Percentiles rank a stretch among this genome's conserved stretches.
Evolutionary conservation across 2,113 vertebrate species (phyloP).

Genomic region (Panthera tigris): DNA sequence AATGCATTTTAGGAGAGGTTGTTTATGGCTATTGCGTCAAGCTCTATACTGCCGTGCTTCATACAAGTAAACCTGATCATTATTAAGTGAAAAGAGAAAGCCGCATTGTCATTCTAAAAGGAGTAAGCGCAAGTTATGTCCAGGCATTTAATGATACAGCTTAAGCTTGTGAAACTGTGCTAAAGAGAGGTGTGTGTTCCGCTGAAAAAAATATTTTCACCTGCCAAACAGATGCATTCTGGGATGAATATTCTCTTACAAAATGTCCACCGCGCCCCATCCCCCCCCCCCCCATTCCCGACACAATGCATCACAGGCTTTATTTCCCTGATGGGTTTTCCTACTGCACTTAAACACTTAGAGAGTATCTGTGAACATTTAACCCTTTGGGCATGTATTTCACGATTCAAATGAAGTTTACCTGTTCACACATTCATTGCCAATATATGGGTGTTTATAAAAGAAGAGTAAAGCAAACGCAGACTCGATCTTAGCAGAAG

Average conservation of each 20-base stretch:
- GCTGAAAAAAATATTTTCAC: not conserved
- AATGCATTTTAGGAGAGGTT: slow-evolving; percentile 74
- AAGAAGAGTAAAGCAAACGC: slow-evolving; percentile 20
- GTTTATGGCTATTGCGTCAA: slow-evolving; percentile 64
- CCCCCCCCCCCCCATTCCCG: not conserved
- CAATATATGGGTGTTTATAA: slow-evolving; percentile 48
- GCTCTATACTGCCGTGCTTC: slow-evolving; percentile 7
- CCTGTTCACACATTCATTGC: slow-evolving; percentile 57
- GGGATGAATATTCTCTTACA: not conserved
- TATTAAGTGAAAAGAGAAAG: slow-evolving; percentile 64
- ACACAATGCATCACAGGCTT: not conserved
- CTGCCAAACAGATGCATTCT: not conserved
- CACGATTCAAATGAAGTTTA: slow-evolving; percentile 48
- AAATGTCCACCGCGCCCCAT: not conserved
- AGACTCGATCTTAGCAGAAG: not conserved
- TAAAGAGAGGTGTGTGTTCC: slow-evolving; percentile 1
- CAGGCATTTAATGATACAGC: not conserved
- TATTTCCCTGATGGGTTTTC: not conserved
- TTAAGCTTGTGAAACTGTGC: not conserved
- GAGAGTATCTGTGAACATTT: slow-evolving; percentile 30
- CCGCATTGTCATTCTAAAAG: slow-evolving; percentile 44
- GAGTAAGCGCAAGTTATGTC: not conserved
- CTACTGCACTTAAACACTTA: slow-evolving; percentile 24
- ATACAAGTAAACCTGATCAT: slow-evolving; percentile 58
- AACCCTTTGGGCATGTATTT: slow-evolving; percentile 41